phyloP scores from a whole-genome alignment of 2,888 invertebrate genomes.

The Panopea generosa region DNA sequence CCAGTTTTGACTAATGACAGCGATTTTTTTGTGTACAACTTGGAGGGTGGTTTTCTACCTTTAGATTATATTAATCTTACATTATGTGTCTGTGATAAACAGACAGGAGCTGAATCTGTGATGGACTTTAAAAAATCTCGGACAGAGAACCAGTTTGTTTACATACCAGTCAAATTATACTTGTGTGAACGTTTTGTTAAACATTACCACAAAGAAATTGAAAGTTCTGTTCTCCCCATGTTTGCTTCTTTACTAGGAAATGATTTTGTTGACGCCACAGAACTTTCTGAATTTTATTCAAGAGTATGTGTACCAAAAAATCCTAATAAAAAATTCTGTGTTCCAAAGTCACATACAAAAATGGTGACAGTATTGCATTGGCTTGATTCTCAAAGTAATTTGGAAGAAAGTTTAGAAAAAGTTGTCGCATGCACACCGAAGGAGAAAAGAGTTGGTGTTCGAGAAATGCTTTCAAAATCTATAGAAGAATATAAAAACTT shows the following conservation, averaged over 20 bases:
- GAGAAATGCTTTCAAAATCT: conserved; percentile 73
- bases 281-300: conserved; percentile 90
- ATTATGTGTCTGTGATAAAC: conserved; percentile 47
- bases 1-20: conserved; percentile 97
- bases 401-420: conserved; percentile 90
- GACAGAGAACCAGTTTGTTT: conserved; percentile 53
- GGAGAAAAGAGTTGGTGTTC: conserved; percentile 65
- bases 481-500: conserved; percentile 77
- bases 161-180: conserved; percentile 87
- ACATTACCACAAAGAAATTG: conserved; percentile 88
- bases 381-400: conserved; percentile 89
- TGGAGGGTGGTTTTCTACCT: conserved; percentile 90
- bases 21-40: conserved; percentile 96
- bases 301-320: conserved; percentile 87
- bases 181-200: conserved; percentile 90
- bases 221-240: conserved; percentile 90
- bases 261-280: conserved; percentile 90
- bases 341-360: conserved; percentile 87
- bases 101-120: conserved; percentile 37
- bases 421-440: conserved; percentile 73
- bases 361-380: conserved; percentile 91
- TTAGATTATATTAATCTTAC: conserved; percentile 86
- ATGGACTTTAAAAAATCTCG: conserved; percentile 11
- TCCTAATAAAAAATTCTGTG: conserved; percentile 54
- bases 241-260: conserved; percentile 94